These are phyloP conservation scores for Andrena dorsata DNA, from an alignment of 2,888 invertebrate species.

Conservation along the genomic window DNA sequence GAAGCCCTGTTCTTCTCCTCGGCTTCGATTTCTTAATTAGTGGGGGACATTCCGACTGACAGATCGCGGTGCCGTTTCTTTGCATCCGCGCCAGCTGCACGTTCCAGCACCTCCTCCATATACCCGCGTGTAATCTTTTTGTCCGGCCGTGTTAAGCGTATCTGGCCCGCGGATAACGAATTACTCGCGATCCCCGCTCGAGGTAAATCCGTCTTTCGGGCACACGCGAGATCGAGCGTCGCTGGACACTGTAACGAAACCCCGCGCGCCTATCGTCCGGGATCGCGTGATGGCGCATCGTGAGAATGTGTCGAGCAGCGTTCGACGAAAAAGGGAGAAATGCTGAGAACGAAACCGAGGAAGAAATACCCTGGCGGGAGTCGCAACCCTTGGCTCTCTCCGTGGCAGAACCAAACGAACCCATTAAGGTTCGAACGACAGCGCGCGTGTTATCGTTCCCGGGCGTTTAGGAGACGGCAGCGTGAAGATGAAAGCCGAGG, in stretches of 20 bases:
- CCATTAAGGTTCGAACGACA: background rate
- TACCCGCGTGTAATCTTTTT: constrained; percentile 51
- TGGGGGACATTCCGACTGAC: constrained; percentile 62
- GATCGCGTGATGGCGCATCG: constrained; percentile 41
- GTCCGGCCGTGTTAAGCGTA: constrained; percentile 56
- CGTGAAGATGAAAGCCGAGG: background rate
- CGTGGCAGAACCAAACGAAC: background rate
- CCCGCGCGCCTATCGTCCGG: constrained; percentile 19
- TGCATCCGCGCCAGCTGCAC: constrained; percentile 58
- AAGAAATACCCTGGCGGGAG: background rate
- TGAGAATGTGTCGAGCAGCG: constrained; percentile 31
- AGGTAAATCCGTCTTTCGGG: constrained; percentile 46
- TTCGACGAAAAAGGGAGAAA: background rate
- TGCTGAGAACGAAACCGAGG: background rate
- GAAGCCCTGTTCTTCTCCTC: background rate
- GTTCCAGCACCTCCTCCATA: constrained; percentile 52
- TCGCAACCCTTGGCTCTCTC: background rate
- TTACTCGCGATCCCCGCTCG: constrained; percentile 45
- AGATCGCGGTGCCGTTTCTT: constrained; percentile 52
- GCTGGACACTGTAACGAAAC: background rate
- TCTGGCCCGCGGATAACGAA: constrained; percentile 63
- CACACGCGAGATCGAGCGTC: constrained; percentile 32
- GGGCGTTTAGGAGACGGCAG: background rate
- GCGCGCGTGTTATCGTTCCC: constrained; percentile 1
- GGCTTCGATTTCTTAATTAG: constrained; percentile 71